Base-by-base conservation (phyloP, 2,113 vertebrate species). In the Bathybates hornii region DNA sequence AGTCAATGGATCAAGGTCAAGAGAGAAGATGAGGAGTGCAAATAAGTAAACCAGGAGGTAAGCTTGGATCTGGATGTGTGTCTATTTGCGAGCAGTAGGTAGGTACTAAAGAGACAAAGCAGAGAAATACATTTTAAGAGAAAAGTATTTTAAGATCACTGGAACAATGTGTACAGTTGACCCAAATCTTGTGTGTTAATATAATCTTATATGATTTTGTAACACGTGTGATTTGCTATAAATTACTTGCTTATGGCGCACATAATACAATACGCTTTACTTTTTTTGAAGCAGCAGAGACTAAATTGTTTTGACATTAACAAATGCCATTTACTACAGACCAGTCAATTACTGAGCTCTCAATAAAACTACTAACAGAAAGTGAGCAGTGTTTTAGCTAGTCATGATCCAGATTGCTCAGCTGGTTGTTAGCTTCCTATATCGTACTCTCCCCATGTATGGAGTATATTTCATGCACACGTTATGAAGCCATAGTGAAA, bases 1-100 rank as follows among this genome's bases (percentile, higher is more conserved):
- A 89, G 85, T 90, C 81, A 90, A 92, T 80, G 83, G 88, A 91
- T 89, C 90, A 92, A 94, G 92, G 94, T 94, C 90, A 90, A 84
- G 80, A 83, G 83, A 82, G 21, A 71, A 87, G 56, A 83, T 3
- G 36, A 87, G 24, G 43, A 48, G 59, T 6, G 83, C 54, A 17
- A 53, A 52, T 57, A 78, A 38, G 79, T 80, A 76, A 83, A 87
- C 91, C 24, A 84, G 21, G n/a, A 84, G 54, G 13, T 9, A 32
- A 53, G 82, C 10, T 38, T 17, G 36, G n/a, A 36, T 81, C 6
- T 56, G 3, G 3, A 32, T 81, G 48, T 83, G 34, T 71, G 41
- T 84, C 17, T 80, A 9, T 81, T 41, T 81, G 8, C 17, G 5
- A 21, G 34, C 9, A 32, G 43, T 29, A 48, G 43, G 45, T 50